A percentile compares a stretch with the other conserved stretches of the same genome.
phyloP scores from a whole-genome alignment of 2,797 vertebrate species.

The Apogon hyalosoma region DNA sequence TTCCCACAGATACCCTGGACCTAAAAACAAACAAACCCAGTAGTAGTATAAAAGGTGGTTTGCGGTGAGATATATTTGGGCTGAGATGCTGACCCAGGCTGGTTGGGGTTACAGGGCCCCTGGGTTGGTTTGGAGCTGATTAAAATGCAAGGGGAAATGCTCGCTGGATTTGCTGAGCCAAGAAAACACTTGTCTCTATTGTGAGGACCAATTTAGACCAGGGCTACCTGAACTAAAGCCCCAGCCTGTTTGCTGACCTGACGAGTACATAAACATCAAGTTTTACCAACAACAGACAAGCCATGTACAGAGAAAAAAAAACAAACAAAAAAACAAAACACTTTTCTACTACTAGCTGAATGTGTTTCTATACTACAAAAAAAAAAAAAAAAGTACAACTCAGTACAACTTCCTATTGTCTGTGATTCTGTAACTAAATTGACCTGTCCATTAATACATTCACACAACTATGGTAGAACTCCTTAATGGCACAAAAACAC shows the following conservation, averaged over 20 bases:
- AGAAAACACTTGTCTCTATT: slow-evolving; percentile 80
- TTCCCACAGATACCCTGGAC: slow-evolving; percentile 32
- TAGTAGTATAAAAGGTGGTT: slow-evolving; percentile 41
- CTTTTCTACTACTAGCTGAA: too few relatives aligned
- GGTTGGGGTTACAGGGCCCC: slow-evolving; percentile 65
- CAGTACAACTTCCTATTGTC: too few relatives aligned
- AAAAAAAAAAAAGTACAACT: too few relatives aligned
- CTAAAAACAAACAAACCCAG: slow-evolving; percentile 48
- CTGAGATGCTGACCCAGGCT: slow-evolving; percentile 49
- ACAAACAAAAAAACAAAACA: too few relatives aligned
- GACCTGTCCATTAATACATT: too few relatives aligned
- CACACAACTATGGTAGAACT: too few relatives aligned
- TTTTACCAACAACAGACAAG: slow-evolving; percentile 28
- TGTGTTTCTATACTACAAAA: neutral
- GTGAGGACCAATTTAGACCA: slow-evolving; percentile 69
- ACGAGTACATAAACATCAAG: slow-evolving; percentile 21
- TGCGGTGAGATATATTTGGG: slow-evolving; percentile 60
- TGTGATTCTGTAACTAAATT: too few relatives aligned
- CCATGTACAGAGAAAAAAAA: slow-evolving; percentile 6
- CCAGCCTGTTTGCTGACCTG: slow-evolving; percentile 50
- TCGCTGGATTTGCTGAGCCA: slow-evolving; percentile 67
- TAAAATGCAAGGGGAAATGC: slow-evolving; percentile 79
- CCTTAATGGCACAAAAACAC: too few relatives aligned
- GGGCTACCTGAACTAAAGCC: slow-evolving; percentile 64
- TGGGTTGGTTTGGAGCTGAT: slow-evolving; percentile 72